Evolutionary conservation across 2,113 vertebrate genomes (phyloP), one percentile per base, ranked within the genome.

Genomic region (Scophthalmus maximus): DNA sequence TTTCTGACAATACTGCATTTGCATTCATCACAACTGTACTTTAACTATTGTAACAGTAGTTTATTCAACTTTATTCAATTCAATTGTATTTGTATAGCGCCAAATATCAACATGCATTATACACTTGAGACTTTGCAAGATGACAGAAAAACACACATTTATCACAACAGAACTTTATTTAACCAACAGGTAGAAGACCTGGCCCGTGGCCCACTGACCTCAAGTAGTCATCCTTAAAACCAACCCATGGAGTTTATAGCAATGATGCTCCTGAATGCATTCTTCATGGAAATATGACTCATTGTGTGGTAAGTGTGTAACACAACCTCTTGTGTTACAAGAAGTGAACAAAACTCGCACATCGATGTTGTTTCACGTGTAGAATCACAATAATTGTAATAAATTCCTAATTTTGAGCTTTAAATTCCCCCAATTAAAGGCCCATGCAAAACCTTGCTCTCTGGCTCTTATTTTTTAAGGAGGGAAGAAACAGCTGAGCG

Each of bases 401-500:
- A n/a, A n/a, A n/a, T 32, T 32, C 30, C 30, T 32, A 32, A 32
- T 32, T 32, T 8, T 32, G 4, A 5, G 46, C 49, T 40, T 38
- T 51, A 29, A 52, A 27, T 49, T 51, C n/a, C 15, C 27, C 22
- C 1, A 20, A 32, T 69, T 61, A 23, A 62, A 36, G n/a, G 22
- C 26, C 30, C 22, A 17, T 23, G 55, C 30, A 69, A 50, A 53
- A 64, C 47, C 30, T 30, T 60, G 14, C 42, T 60, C 49, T 52
- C 25, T 52, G 58, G 34, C 47, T 73, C 26, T 63, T 72, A 51
- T 51, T 79, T n/a, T 76, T 64, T 32, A 36, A 76, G 56, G 32
- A 77, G 66, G 42, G 58, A 50, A 76, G 71, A 77, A 70, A 84
- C 68, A 79, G 86, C 81, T 83, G 77, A 83, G 77, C 67, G 81